Base-by-base conservation (phyloP, 2,888 invertebrate genomes). In the Zygothrica quintamaculata region DNA sequence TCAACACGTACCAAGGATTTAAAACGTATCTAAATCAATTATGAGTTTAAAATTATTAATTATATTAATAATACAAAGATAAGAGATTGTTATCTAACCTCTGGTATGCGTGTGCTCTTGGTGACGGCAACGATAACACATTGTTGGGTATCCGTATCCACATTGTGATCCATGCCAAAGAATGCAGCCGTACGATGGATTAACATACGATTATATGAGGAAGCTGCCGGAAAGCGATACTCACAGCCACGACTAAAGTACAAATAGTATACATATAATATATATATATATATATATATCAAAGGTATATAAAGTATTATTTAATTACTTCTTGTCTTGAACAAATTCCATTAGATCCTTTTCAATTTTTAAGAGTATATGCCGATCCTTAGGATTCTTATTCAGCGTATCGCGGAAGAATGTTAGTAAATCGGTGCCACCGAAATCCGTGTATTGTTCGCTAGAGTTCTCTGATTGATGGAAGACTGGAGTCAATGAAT, bases 181-280 rank as follows among this genome's bases (percentile, higher is more conserved):
- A 96, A 96, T 12, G 97, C 95, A 0, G 98, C 97, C 64, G 97
- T 96, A 26, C 98, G 94, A 90, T 99, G 99, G 1, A 98, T 97
- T 80, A 99, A 92, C 98, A 99, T 98, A 25, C 99, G 94, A 70
- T 98, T 97, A 92, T 99, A 99, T 51, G 98, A 98, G 62, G 97
- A 96, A 95, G 98, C 97, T 89, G 95, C 95, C 12, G 96, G 96
- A 92, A 98, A 98, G 84, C 96, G 96, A 82, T 95, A 95, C 88
- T 95, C 94, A 62, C 84, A 74, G 82, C 94, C 93, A 71, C 94
- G 94, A n/a, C 95, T 95, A 89, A 0, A 89, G 89, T 1, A 9
- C 11, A 13, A 43, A 1, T 37, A 4, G 7, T 8, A 31, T 15
- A 18, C 2, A 39, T 7, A 13, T 13, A 8, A 2, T 52, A 51